These are phyloP conservation scores for Zaprionus ghesquierei DNA, from an alignment of 1,140 invertebrate genomes.

Conservation along the genomic window DNA sequence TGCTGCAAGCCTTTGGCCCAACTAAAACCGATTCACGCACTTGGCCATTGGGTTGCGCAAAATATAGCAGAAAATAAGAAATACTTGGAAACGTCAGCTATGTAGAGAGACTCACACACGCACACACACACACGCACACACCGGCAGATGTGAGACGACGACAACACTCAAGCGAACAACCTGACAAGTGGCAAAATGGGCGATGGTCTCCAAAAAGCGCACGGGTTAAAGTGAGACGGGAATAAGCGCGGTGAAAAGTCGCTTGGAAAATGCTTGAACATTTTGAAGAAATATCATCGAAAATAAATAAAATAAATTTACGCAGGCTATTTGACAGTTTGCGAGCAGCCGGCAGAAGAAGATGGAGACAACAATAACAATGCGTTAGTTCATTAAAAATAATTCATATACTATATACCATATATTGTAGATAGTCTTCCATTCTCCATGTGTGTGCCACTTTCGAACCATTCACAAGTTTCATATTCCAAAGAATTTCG, in stretches of 20 bases:
- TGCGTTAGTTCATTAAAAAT: conserved; percentile 37
- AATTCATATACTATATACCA: conserved; percentile 26
- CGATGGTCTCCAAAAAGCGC: conserved; percentile 18
- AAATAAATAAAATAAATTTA: conserved; percentile 78
- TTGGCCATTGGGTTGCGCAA: conserved; percentile 42
- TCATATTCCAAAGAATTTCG: not conserved
- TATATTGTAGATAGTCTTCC: not conserved
- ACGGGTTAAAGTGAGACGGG: conserved; percentile 56
- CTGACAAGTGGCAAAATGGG: conserved; percentile 46
- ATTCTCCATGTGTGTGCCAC: conserved; percentile 34
- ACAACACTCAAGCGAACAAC: conserved; percentile 43
- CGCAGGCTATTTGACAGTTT: conserved; percentile 64
- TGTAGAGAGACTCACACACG: conserved; percentile 22
- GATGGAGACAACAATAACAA: conserved; percentile 48
- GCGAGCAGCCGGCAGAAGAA: conserved; percentile 58
- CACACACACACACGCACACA: conserved; percentile 9
- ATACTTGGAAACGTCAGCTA: conserved; percentile 29
- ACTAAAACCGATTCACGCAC: conserved; percentile 64
- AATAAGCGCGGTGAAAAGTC: conserved; percentile 25
- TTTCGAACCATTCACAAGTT: conserved; percentile 12
- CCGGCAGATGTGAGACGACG: not conserved
- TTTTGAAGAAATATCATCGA: conserved; percentile 60
- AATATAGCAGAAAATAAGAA: conserved; percentile 44
- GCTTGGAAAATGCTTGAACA: conserved; percentile 57
- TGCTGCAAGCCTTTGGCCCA: conserved; percentile 75